Evolutionary conservation across 2,888 invertebrate species (phyloP), one percentile per base, ranked within the genome.

Genomic region (Eupeodes latifasciatus): DNA sequence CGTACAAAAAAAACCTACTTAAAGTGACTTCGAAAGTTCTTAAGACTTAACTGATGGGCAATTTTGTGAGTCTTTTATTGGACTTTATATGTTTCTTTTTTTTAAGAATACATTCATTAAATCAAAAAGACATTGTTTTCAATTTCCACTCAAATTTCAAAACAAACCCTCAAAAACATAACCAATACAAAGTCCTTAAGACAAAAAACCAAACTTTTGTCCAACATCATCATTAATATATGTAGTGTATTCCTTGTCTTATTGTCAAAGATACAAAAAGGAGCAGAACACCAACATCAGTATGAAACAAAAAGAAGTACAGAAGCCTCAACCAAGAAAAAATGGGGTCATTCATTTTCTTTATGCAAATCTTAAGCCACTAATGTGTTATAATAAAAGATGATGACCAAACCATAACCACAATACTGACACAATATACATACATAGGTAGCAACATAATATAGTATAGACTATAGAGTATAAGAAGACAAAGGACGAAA

Each of bases 361-460:
- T 61, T 81, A 85, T 85, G 85, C 81, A 85, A 85, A 85, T 85
- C 67, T 67, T 72, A 16, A 81, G 77, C 61, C 81, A 85, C 81
- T 85, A 85, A 81, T 81, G 81, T 85, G 85, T 66, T 78, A 85
- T 85, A 81, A 81, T 85, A 85, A 85, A 81, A 81, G 78, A 83
- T 78, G 78, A 83, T 78, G 78, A 74, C 74, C 64, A 72, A 57
- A 72, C 59, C 72, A 72, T 53, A 67, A 74, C 72, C 44, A 51
- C 47, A 40, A 67, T 44, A 4, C 40, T 55, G 19, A 55, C 53
- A 71, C 59, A 59, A 59, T 59, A 59, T 5, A 40, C 40, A 2
- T 40, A 40, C 9, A 40, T 1, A 40, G 3, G 9, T 1, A 7
- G 36, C 36, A 7, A 36, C 36, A 36, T 36, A 36, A 36, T 36